These are phyloP conservation scores for Arctia plantaginis DNA, from an alignment of 2,888 invertebrate species.

Conservation along the genomic window DNA sequence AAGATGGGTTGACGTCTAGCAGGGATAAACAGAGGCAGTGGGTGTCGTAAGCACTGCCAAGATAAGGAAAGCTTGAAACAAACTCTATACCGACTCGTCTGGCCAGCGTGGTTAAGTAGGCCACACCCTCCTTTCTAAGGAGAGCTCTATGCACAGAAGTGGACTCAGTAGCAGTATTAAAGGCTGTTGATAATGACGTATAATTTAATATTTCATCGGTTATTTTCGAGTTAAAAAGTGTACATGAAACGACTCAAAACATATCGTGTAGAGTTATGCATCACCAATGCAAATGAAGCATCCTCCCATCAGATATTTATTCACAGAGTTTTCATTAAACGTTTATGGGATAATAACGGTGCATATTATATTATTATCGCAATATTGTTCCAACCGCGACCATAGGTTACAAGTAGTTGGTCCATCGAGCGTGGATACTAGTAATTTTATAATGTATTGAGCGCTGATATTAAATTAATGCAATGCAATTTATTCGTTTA, in stretches of 20 bases:
- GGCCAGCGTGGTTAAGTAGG: too few species aligned
- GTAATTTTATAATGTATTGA: constrained; percentile 12
- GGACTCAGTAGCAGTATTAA: too few species aligned
- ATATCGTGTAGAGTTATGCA: not conserved
- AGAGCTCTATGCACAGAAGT: too few species aligned
- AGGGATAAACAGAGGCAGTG: too few species aligned
- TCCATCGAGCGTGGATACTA: constrained; percentile 6
- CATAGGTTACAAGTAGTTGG: constrained; percentile 28
- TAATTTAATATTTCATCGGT: not conserved
- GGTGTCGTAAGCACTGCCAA: too few species aligned
- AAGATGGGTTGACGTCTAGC: too few species aligned
- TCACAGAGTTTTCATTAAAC: constrained; percentile 8
- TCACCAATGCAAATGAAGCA: not conserved
- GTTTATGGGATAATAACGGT: constrained; percentile 29
- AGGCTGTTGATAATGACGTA: too few species aligned
- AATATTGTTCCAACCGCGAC: constrained; percentile 34
- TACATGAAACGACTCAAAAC: not conserved
- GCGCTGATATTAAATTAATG: not conserved
- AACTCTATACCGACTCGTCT: too few species aligned
- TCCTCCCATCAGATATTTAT: not conserved
- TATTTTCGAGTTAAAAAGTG: not conserved
- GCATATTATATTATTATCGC: constrained; percentile 34
- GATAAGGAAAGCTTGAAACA: too few species aligned
- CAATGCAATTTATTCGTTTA: not conserved
- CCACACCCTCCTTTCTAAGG: too few species aligned